A percentile compares a stretch with the other conserved stretches of the same genome.
Conservation (phyloP, 2,888 invertebrate genomes). For the Sarcophaga subvicina region DNA sequence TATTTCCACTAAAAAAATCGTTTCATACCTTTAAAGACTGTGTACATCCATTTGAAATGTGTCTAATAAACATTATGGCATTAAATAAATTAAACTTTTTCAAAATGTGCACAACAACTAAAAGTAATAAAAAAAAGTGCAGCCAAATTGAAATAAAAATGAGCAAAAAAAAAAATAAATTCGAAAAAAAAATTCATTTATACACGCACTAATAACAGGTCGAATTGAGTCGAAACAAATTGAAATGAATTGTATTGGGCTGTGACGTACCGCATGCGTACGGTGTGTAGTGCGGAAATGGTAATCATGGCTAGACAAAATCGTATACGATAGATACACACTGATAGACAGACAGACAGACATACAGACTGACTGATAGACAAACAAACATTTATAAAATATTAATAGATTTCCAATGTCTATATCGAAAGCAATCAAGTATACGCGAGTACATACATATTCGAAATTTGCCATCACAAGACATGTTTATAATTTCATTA, state of each 20-base stretch:
- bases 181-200: constrained; percentile 34
- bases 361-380: neutral
- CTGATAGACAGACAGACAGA: neutral
- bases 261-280: neutral
- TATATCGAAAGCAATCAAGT: constrained; percentile 5
- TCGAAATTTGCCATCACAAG: constrained; percentile 4
- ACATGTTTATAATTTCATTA: constrained; percentile 40
- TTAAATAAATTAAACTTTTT: constrained; percentile 49
- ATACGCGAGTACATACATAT: constrained; percentile 1
- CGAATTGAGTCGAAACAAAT: constrained; percentile 38
- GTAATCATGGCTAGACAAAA: constrained; percentile 55
- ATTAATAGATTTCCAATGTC: constrained; percentile 2
- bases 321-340: neutral
- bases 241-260: constrained; percentile 38
- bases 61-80: constrained; percentile 58
- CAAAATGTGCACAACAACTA: neutral
- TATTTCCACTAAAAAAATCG: neutral
- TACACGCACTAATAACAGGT: constrained; percentile 61
- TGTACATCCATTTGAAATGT: constrained; percentile 22
- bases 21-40: constrained; percentile 20
- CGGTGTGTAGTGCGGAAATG: constrained; percentile 54
- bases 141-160: neutral
- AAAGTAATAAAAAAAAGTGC: neutral
- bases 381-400: neutral
- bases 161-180: neutral